A percentile compares a stretch with the other conserved stretches of the same genome.
Evolutionary conservation across 2,113 vertebrate species (phyloP).

Genomic region (Natator depressus): DNA sequence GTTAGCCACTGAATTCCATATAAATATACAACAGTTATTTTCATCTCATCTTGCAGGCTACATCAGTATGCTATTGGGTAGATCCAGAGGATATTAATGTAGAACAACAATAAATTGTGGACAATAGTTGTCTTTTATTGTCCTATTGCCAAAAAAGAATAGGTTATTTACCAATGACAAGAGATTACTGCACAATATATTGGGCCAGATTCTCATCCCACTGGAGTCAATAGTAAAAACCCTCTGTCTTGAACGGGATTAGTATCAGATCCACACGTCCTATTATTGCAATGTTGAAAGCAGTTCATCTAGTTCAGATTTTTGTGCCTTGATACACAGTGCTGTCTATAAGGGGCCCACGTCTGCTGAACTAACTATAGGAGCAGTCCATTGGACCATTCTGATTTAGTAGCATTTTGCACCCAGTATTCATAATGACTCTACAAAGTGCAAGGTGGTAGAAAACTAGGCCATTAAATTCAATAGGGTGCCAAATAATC

Average conservation of each 20-base stretch:
- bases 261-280: not conserved
- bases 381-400: not conserved
- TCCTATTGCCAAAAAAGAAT: not conserved
- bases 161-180: not conserved
- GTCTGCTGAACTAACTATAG: not conserved
- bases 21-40: slow-evolving; percentile 51
- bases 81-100: not conserved
- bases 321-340: not conserved
- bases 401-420: not conserved
- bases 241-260: not conserved
- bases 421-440: not conserved
- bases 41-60: slow-evolving; percentile 40
- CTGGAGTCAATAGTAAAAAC: not conserved
- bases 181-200: not conserved
- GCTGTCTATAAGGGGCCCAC: not conserved
- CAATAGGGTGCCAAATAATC: not conserved
- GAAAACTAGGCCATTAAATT: not conserved
- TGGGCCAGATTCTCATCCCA: not conserved
- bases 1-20: slow-evolving; percentile 59
- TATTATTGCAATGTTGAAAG: not conserved
- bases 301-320: not conserved
- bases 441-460: accelerated
- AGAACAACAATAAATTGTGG: slow-evolving; percentile 21
- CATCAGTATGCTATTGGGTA: not conserved
- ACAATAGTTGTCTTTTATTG: not conserved